Conservation (phyloP, 2,113 vertebrate species). For the Cricetomys ansorgei region DNA sequence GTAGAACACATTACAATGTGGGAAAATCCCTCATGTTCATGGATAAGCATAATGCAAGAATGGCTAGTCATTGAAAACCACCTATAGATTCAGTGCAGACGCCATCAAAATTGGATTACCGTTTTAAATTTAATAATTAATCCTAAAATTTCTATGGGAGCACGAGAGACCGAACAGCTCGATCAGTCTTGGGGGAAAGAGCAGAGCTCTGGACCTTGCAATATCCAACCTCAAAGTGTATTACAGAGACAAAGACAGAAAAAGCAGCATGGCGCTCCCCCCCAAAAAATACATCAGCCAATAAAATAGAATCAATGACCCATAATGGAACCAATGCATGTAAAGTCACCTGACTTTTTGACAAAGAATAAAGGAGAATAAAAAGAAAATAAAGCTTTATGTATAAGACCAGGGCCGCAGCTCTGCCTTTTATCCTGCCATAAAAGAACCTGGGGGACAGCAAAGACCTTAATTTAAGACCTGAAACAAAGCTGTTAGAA, state of each 20-base stretch:
- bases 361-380: background rate
- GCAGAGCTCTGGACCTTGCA: too few species aligned
- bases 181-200: background rate
- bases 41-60: background rate
- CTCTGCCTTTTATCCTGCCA: background rate
- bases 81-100: background rate
- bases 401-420: background rate
- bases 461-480: background rate
- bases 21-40: background rate
- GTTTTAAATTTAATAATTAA: background rate
- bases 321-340: background rate
- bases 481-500: background rate
- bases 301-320: background rate
- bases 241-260: background rate
- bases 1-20: background rate
- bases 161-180: background rate
- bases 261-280: background rate
- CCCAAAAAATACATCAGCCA: background rate
- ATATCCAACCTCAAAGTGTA: background rate
- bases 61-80: background rate
- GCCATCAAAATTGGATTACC: background rate
- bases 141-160: background rate
- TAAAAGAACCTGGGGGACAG: background rate
- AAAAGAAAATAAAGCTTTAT: background rate
- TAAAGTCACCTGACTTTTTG: background rate